Conservation (phyloP, 1,140 invertebrate species). For the Megalonaias nervosa region DNA sequence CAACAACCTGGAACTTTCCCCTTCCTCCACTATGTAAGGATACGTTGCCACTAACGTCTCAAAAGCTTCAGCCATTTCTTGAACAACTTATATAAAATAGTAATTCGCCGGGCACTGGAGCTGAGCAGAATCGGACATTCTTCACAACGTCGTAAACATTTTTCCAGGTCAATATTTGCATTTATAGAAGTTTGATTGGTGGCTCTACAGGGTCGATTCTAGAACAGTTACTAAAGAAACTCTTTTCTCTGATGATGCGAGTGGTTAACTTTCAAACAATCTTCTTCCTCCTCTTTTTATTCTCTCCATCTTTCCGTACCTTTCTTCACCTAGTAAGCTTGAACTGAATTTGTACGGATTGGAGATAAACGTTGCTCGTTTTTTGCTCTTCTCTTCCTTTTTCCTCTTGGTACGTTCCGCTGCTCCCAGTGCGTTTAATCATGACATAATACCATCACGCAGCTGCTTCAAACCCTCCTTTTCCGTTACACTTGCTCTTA, state of each 20-base stretch:
- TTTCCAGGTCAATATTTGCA: constrained; percentile 1
- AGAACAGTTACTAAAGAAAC: background rate
- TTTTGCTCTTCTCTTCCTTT: background rate
- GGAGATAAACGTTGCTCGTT: background rate
- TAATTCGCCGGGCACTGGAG: constrained; percentile 14
- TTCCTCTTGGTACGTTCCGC: no score
- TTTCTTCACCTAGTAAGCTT: constrained; percentile 7
- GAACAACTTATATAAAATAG: constrained; percentile 12
- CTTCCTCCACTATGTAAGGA: constrained; percentile 12
- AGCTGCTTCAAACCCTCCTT: constrained; percentile 5
- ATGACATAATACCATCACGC: background rate
- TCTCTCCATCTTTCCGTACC: constrained; percentile 3
- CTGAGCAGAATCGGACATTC: constrained; percentile 5
- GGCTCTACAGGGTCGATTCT: background rate
- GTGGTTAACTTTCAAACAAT: background rate
- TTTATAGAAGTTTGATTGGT: background rate
- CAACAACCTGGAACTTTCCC: background rate
- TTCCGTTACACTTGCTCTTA: background rate
- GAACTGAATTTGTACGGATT: background rate
- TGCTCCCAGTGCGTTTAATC: constrained; percentile 3
- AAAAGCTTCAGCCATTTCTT: constrained; percentile 1
- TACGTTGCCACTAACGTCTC: background rate
- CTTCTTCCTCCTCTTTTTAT: constrained; percentile 2
- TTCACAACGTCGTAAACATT: no score
- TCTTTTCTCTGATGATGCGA: background rate